Base-by-base conservation (phyloP, 2,797 vertebrate species). In the Crax fasciolata region DNA sequence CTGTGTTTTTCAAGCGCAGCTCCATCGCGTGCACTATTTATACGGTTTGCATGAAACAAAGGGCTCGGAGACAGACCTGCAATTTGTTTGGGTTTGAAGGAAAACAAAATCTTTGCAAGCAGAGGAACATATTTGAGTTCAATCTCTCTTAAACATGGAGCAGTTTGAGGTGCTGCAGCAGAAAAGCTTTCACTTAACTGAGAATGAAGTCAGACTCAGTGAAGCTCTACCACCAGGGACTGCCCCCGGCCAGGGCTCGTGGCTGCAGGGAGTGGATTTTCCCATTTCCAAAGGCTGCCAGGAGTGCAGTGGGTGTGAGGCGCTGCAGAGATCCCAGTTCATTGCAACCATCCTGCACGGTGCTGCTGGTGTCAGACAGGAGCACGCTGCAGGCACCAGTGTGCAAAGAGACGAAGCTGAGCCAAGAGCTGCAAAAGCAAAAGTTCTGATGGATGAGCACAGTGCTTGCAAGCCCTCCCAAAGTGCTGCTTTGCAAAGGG, bases 271-370 rank as follows among this genome's bases (percentile, higher is more conserved):
- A 43, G 41, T 15, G 41, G 41, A 43, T 15, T 12, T 43, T 12
- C 41, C 41, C 41, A 15, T 15, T 43, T 43, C 41, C 41, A 43
- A 43, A 43, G 41, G 35, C 35, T 35, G 35, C 35, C 35, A 35
- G 35, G 35, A 35, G 35, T 35, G 49, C 2, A 44, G 72, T 15
- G 43, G 63, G 38, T 7, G 6, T 27, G 67, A 83, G 76, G 61
- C 67, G 39, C 1, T 5, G 46, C 3, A 18, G 43, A n/a, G 61
- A 54, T 28, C 17, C 63, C 55, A 48, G 48, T 66, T 55, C 66
- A 24, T 75, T 63, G 54, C 24, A 41, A 39, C 0, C 0, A 63
- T 49, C 27, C 23, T 25, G 5, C 0, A 0, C 15, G 49, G 84
- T 17, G 58, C 63, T 84, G 32, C 8, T 46, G 78, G 72, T 4